Percentiles rank a stretch among this genome's conserved stretches.
These are phyloP conservation scores for Biston betularia DNA, from an alignment of 2,888 invertebrate species.

Conservation along the genomic window DNA sequence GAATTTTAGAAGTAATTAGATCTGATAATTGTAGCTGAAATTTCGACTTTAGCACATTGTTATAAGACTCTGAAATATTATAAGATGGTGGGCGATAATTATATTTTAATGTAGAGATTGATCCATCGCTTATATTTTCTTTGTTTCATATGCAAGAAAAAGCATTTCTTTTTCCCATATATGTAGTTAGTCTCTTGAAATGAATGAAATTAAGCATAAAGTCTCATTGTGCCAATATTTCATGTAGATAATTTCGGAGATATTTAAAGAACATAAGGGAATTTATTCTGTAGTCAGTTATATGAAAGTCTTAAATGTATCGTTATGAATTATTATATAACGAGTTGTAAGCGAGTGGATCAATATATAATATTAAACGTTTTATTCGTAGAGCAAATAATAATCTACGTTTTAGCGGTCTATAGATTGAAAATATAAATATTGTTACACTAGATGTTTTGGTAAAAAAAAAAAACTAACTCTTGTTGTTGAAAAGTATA, in stretches of 20 bases:
- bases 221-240: conserved; percentile 9
- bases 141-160: background rate
- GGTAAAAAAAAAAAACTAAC: conserved; percentile 59
- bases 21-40: conserved; percentile 30
- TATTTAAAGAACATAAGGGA: background rate
- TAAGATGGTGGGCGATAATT: conserved; percentile 28
- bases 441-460: conserved; percentile 74
- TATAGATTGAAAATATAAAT: conserved; percentile 59
- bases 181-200: background rate
- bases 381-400: conserved; percentile 50
- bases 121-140: conserved; percentile 22
- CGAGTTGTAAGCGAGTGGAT: conserved; percentile 25
- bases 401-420: conserved; percentile 57
- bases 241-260: background rate
- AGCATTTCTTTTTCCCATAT: background rate
- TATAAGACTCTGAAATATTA: conserved; percentile 24
- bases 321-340: background rate
- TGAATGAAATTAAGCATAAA: background rate
- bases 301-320: background rate
- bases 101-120: conserved; percentile 19
- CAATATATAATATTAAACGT: conserved; percentile 38
- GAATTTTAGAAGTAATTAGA: conserved; percentile 18
- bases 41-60: conserved; percentile 30
- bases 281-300: background rate
- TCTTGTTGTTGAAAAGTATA: conserved; percentile 69